Conservation (phyloP, 2,797 vertebrate genomes). For the Arnoldichthys spilopterus region DNA sequence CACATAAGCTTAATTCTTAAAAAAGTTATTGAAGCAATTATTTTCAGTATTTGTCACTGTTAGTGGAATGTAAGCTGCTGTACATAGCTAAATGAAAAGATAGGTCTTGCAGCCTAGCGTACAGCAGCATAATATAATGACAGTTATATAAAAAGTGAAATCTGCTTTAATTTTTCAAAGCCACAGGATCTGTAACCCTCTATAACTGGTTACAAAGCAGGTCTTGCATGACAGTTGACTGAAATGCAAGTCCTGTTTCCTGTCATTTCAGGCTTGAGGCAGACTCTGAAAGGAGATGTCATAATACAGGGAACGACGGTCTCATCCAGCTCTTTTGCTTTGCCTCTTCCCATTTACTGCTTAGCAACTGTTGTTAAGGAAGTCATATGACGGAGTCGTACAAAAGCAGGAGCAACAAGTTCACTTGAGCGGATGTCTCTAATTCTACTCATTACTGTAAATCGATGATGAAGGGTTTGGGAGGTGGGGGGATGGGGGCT, state of each 20-base stretch:
- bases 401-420: slow-evolving; percentile 31
- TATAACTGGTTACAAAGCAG: slow-evolving; percentile 11
- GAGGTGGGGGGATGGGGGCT: background rate
- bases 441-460: slow-evolving; percentile 3
- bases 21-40: too few relatives aligned
- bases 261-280: slow-evolving; percentile 10
- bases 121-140: background rate
- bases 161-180: background rate
- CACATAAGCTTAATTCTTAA: too few relatives aligned
- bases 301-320: slow-evolving; percentile 7
- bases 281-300: slow-evolving; percentile 8
- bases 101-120: background rate
- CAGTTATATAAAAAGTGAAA: background rate
- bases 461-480: background rate
- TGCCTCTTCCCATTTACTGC: slow-evolving; percentile 24
- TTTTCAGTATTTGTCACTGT: too few relatives aligned
- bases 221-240: background rate
- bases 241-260: background rate
- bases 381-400: slow-evolving; percentile 35
- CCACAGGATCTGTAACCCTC: background rate
- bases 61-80: too few relatives aligned
- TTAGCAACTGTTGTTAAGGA: slow-evolving; percentile 52
- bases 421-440: background rate
- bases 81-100: too few relatives aligned
- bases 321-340: slow-evolving; percentile 20